Evolutionary conservation across 2,888 invertebrate species (phyloP).

Genomic region (Parnassius orleans): DNA sequence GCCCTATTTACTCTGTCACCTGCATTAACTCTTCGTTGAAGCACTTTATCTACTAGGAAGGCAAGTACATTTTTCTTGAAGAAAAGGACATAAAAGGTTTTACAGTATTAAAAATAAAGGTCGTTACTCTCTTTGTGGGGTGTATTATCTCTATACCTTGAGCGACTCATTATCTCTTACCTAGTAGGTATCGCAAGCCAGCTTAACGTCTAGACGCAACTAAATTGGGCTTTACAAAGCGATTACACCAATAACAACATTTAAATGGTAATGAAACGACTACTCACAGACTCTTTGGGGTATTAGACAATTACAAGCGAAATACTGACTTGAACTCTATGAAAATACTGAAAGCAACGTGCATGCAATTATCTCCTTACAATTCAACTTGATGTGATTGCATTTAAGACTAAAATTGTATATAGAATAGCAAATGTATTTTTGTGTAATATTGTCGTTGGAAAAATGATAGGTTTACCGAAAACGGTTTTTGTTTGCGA

Average conservation of each 20-base stretch:
- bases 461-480: conserved; percentile 57
- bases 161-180: conserved; percentile 28
- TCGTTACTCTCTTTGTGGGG: background rate
- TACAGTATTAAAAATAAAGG: background rate
- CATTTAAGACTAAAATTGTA: conserved; percentile 6
- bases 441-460: conserved; percentile 38
- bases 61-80: background rate
- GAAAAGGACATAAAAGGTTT: background rate
- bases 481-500: conserved; percentile 53
- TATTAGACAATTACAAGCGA: conserved; percentile 60
- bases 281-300: conserved; percentile 54
- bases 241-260: conserved; percentile 64
- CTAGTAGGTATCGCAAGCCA: conserved; percentile 36
- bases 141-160: conserved; percentile 11
- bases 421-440: conserved; percentile 14
- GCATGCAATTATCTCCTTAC: conserved; percentile 5
- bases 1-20: no score
- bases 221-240: conserved; percentile 60
- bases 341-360: background rate
- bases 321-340: conserved; percentile 9
- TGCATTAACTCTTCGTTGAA: no score
- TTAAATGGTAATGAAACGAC: conserved; percentile 68
- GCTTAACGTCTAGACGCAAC: conserved; percentile 69
- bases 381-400: conserved; percentile 1
- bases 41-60: no score